Evolutionary conservation across 2,113 vertebrate genomes (phyloP).

Genomic region (Zonotrichia leucophrys): DNA sequence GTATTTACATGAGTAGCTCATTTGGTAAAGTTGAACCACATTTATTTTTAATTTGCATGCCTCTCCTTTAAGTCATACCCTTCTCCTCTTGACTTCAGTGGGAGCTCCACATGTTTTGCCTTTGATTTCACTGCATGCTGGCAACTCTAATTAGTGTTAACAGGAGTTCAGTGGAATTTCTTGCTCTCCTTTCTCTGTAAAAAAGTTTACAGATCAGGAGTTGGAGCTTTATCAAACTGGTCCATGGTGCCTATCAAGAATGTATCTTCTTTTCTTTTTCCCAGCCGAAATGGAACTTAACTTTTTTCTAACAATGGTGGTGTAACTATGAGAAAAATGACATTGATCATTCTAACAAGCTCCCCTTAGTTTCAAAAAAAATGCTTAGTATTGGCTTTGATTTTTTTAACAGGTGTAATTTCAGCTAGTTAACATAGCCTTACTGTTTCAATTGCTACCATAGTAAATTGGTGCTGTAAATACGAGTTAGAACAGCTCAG

Average conservation of each 20-base stretch:
- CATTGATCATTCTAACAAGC: neutral
- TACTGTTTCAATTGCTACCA: neutral
- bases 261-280: neutral
- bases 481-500: neutral
- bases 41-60: slow-evolving; percentile 32
- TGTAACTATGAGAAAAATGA: neutral
- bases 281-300: neutral
- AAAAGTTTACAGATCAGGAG: neutral
- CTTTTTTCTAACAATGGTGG: neutral
- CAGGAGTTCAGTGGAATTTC: neutral
- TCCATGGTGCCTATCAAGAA: neutral
- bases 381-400: neutral
- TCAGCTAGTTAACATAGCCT: neutral
- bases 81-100: slow-evolving; percentile 1
- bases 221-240: neutral
- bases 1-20: neutral
- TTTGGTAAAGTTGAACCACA: neutral
- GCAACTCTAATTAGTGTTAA: slow-evolving; percentile 37
- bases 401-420: neutral
- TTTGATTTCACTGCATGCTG: slow-evolving; percentile 38
- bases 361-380: neutral
- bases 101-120: slow-evolving; percentile 19
- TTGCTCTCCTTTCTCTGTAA: neutral
- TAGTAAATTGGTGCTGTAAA: neutral
- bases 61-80: slow-evolving; percentile 16